Evolutionary conservation across 1,140 invertebrate genomes (phyloP).

Genomic region (Acyrthosiphon pisum): DNA sequence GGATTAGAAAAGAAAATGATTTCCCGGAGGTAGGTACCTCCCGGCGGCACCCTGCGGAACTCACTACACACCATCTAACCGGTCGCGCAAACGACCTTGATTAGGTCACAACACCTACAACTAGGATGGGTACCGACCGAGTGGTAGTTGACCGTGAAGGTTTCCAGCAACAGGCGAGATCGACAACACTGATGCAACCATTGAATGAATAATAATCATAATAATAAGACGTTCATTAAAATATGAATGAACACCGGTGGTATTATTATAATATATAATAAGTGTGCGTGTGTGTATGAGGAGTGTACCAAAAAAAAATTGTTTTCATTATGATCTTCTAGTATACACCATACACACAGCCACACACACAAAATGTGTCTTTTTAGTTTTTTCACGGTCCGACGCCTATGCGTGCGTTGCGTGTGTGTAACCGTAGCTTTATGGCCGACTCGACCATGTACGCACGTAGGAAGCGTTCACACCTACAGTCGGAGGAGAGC

Average conservation of each 20-base stretch:
- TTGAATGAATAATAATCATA: slow-evolving; percentile 50
- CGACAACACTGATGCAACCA: slow-evolving; percentile 18
- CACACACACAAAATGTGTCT: not conserved
- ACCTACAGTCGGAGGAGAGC: not conserved
- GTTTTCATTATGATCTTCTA: slow-evolving; percentile 27
- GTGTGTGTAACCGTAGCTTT: slow-evolving; percentile 26
- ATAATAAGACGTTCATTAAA: slow-evolving; percentile 52
- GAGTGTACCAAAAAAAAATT: slow-evolving; percentile 30
- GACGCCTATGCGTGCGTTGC: slow-evolving; percentile 24
- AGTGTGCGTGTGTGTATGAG: not conserved
- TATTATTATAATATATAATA: slow-evolving; percentile 33
- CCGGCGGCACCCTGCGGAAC: slow-evolving; percentile 4
- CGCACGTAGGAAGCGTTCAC: slow-evolving; percentile 38
- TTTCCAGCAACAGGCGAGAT: slow-evolving; percentile 42
- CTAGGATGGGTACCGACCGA: slow-evolving; percentile 23
- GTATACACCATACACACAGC: not conserved
- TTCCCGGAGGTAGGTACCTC: not conserved
- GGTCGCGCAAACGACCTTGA: slow-evolving; percentile 48
- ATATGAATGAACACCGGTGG: slow-evolving; percentile 50
- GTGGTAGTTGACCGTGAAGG: slow-evolving; percentile 42
- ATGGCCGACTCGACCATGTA: not conserved
- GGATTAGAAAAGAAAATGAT: slow-evolving; percentile 18
- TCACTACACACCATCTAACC: not conserved
- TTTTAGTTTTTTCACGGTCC: slow-evolving; percentile 29
- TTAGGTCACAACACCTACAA: slow-evolving; percentile 54